These are phyloP conservation scores for Clarias macrocephalus DNA, from an alignment of 2,113 vertebrate species.

Conservation along the genomic window DNA sequence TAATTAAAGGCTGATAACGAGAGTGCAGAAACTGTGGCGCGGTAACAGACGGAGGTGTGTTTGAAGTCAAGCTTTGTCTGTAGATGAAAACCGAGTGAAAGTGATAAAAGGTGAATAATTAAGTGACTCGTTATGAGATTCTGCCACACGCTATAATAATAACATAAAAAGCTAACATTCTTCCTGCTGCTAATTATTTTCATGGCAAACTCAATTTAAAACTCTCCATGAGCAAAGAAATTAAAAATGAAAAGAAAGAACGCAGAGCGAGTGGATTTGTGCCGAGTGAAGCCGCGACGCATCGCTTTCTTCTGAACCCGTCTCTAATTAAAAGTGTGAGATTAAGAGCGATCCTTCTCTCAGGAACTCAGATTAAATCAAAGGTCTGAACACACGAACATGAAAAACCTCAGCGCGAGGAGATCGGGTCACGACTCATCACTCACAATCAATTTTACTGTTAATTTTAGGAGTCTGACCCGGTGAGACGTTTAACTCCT, in stretches of 20 bases:
- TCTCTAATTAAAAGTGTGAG: slow-evolving; percentile 54
- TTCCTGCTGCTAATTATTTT: slow-evolving; percentile 40
- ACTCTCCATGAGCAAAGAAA: slow-evolving; percentile 10
- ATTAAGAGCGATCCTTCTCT: slow-evolving; percentile 47
- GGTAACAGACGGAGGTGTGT: background rate
- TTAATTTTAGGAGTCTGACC: background rate
- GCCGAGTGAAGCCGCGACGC: slow-evolving; percentile 14
- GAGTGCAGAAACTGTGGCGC: background rate
- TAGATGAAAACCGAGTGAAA: background rate
- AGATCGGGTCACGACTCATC: background rate
- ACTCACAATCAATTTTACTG: background rate
- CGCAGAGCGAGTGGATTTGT: slow-evolving; percentile 7
- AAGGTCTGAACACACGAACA: background rate
- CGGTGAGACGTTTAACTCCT: background rate
- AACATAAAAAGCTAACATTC: background rate
- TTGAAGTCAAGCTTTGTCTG: background rate
- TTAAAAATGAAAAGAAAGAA: background rate
- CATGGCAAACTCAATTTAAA: slow-evolving; percentile 33
- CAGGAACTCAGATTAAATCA: slow-evolving; percentile 42
- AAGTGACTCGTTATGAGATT: slow-evolving; percentile 4
- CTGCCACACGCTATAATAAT: slow-evolving; percentile 8
- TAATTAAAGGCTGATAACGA: background rate
- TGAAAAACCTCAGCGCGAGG: background rate
- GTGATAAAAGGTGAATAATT: slow-evolving; percentile 16
- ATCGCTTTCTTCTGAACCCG: slow-evolving; percentile 27